Evolutionary conservation across 2,888 invertebrate species (phyloP), one percentile per base, ranked within the genome.

Genomic region (Ecdyonurus torrentis): DNA sequence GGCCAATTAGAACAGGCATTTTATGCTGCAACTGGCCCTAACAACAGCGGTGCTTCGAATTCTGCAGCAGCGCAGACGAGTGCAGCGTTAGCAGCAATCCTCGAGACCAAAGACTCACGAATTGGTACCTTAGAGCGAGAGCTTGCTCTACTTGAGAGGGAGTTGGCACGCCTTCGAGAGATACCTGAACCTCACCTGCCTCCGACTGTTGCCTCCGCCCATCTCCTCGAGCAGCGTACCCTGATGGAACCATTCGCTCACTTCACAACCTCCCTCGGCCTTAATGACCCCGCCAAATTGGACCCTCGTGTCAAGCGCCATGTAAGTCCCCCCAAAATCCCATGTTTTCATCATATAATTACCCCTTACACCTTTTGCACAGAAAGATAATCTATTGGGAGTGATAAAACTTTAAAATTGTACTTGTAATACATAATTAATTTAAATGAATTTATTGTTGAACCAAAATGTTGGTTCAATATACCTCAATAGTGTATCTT

Each of bases 41-140:
- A 53, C 24, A 23, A 23, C 25, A 19, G 19, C 15, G 53, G 62
- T 20, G 62, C 55, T 23, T 53, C 58, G 25, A 50, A 58, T 58
- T 58, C 55, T 50, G 58, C 62, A n/a, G 58, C 58, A 23, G 55
- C 62, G 20, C 50, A 25, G 58, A 62, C 50, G 50, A 5, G 59
- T 52, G 59, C 59, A 25, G 59, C 63, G 59, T 53, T 63, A 53
- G 59, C 63, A 52, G 86, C 87, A 71, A 85, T 87, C 75, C 82
- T 88, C 78, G 87, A 87, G 79, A 87, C 87, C 71, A 86, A 91
- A 85, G 91, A 91, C 78, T 87, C 87, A 72, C 83, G 90, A 76
- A 90, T 92, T 76, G 83, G 86, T 73, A 88, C 87, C 68, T 82
- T 93, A 77, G 91, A 93, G 81, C 86, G 86, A 71, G 89, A 91